phyloP scores from a whole-genome alignment of 1,140 invertebrate species.

The Psix sp. region DNA sequence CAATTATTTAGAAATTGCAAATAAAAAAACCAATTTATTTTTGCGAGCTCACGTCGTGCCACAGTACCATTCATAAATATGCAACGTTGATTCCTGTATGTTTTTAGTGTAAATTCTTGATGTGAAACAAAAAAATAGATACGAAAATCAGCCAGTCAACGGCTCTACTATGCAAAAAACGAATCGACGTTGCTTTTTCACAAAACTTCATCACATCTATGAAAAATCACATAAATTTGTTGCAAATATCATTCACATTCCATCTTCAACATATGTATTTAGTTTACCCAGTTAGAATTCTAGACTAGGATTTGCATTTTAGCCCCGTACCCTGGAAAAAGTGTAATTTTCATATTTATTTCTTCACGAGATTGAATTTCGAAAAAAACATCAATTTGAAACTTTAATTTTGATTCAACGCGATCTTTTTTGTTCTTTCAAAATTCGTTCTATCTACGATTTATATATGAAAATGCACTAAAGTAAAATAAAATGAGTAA shows the following conservation, averaged over 20 bases:
- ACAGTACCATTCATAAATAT: slow-evolving; percentile 25
- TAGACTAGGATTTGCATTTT: slow-evolving; percentile 13
- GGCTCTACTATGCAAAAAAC: slow-evolving; percentile 10
- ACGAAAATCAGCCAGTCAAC: slow-evolving; percentile 15
- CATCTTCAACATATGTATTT: slow-evolving; percentile 11
- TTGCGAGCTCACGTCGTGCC: neutral
- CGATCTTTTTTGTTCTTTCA: too few species aligned
- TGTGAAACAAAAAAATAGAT: too few species aligned
- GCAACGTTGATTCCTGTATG: slow-evolving; percentile 32
- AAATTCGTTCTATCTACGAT: too few species aligned
- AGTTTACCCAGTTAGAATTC: slow-evolving; percentile 12
- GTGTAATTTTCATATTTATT: too few species aligned
- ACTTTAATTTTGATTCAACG: too few species aligned
- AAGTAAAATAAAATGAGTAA: too few species aligned
- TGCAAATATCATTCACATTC: slow-evolving; percentile 4
- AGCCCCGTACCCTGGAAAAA: neutral
- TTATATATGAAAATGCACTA: too few species aligned
- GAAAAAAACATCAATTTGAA: too few species aligned
- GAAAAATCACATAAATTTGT: slow-evolving; percentile 8
- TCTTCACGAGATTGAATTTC: too few species aligned
- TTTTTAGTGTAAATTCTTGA: slow-evolving; percentile 9
- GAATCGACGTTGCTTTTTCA: slow-evolving; percentile 24
- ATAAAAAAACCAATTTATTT: too few species aligned
- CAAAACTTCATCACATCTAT: slow-evolving; percentile 4
- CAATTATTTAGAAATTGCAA: slow-evolving; percentile 9